Evolutionary conservation across 2,888 invertebrate genomes (phyloP), one percentile per base, ranked within the genome.

Genomic region (Caenorhabditis zanzibari): DNA sequence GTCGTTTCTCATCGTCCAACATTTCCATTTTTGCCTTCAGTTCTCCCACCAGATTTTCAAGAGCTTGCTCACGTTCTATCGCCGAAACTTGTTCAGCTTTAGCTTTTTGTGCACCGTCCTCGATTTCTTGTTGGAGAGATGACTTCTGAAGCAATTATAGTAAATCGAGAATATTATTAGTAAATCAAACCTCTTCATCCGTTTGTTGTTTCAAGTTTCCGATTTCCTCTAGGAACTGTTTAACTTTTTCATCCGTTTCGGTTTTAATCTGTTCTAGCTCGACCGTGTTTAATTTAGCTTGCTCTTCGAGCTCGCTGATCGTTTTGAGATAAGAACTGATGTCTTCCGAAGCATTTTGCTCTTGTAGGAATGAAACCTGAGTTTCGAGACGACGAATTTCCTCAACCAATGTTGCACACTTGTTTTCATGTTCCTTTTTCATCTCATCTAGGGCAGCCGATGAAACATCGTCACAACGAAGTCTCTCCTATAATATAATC

Each of bases 41-140:
- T 54, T 77, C 63, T 28, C 54, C 22, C 1, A 66, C 24, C 0
- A 22, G 59, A 6, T 35, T 26, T 28, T 72, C 52, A 7, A 77
- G 49, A 32, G 9, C 7, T 12, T 59, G 16, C 19, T 77, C 68
- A 22, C 59, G 9, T n/a, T 44, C 49, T 22, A 59, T 54, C 6
- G 64, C 71, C 3, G 69, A 69, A 9, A 32, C 56, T 1, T 38
- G 28, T 2, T 77, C 79, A 12, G 61, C 24, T 41, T 61, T 61
- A n/a, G 74, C 61, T 26, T 81, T 81, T 28, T 68, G 68, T 5
- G 7, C 38, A 5, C 63, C 35, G 2, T 61, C 35, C 0, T 81
- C 74, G 28, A 66, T 54, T 54, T 38, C 9, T 38, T 38, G 38
- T 12, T 38, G 38, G 38, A 38, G 10, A 38, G 38, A 38, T 10